A percentile compares a stretch with the other conserved stretches of the same genome.
Conservation (phyloP, 2,113 vertebrate species). For the Cyrtonyx montezumae region DNA sequence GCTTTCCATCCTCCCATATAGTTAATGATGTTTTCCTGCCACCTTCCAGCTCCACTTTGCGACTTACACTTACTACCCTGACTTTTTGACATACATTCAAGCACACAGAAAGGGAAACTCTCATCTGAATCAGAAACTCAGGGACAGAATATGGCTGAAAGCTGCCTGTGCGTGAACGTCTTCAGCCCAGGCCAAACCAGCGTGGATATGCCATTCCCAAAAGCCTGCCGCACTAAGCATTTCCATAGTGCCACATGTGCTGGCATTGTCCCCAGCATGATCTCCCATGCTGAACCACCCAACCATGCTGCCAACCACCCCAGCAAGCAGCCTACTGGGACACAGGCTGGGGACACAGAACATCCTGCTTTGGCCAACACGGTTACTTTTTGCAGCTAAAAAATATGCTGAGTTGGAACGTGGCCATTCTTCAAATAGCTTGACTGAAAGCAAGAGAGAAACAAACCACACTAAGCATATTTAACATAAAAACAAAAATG, state of each 20-base stretch:
- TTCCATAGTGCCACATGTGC: accelerated
- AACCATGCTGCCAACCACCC: accelerated
- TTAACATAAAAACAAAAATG: too few species aligned
- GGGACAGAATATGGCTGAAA: background rate
- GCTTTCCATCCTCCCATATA: background rate
- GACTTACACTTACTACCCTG: accelerated
- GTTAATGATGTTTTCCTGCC: background rate
- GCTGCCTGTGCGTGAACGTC: accelerated
- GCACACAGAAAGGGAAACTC: background rate
- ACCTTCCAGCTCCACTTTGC: background rate
- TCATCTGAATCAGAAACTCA: accelerated
- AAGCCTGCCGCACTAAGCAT: accelerated
- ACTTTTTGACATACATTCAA: background rate
- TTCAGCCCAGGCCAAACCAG: background rate
- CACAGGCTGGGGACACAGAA: accelerated
- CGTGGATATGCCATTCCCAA: accelerated
- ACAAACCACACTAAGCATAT: background rate
- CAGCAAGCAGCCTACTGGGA: accelerated
- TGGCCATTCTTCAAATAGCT: background rate
- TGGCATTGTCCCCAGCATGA: accelerated
- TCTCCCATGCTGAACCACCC: too few species aligned
- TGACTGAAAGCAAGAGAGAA: background rate
- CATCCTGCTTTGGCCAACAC: accelerated
- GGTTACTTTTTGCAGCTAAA: background rate
- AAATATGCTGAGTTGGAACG: background rate